Evolutionary conservation across 1,140 invertebrate genomes (phyloP), one percentile per base, ranked within the genome.

Genomic region (Leptopilina clavipes): DNA sequence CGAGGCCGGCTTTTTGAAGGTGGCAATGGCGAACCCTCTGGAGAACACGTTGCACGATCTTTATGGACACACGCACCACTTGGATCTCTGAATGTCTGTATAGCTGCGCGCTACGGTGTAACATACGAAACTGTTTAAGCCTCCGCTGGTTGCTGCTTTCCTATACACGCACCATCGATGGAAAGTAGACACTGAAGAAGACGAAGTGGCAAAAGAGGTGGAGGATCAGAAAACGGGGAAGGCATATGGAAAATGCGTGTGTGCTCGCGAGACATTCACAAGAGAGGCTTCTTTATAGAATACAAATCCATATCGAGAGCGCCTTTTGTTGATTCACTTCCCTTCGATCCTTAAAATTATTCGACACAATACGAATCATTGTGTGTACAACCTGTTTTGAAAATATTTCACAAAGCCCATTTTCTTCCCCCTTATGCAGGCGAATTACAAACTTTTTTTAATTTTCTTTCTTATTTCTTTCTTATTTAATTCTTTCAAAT

Each of bases 161-260:
- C 37, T 40, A 40, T 52, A 71, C 48, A 22, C n/a, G 25, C 25
- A 31, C 22, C 31, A 71, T 71, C 52, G 75, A 44, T 72, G 75
- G 75, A 72, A 72, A 76, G 75, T 76, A 76, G 75, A 45, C 40
- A 70, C 45, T 37, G 74, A 75, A 75, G 74, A 71, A 70, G 74
- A 54, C 19, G 65, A 52, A 71, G 65, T 52, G 37, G 71, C 44
- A 40, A 65, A 70, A 75, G 65, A 75, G 74, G 73, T 19, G 73
- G 54, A 48, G 65, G 31, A 31, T 18, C 56, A 43, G 43, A 44
- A 25, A 43, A 52, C 54, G 17, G 54, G 43, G 73, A 19, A 17
- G 48, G 40, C 37, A 71, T 43, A 22, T 14, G 70, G 70, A 45
- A 48, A 73, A 22, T 25, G 72, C 25, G 45, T 48, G 48, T 54